These are phyloP conservation scores for Calidris pugnax DNA, from an alignment of 2,113 vertebrate genomes.

Conservation along the genomic window DNA sequence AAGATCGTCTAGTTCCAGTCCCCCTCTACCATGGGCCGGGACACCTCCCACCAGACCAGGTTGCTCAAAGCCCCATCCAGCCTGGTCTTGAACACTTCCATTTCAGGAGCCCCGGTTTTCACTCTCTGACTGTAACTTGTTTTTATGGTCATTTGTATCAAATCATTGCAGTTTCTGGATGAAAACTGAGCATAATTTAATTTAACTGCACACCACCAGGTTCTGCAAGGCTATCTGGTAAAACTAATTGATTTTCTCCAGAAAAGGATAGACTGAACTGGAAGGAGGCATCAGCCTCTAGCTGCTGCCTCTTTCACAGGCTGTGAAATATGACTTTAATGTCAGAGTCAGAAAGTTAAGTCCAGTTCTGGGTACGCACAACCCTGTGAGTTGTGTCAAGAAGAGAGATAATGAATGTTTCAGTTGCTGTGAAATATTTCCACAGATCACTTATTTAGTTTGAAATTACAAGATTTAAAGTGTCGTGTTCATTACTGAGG, in stretches of 20 bases:
- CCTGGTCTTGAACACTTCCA: neutral
- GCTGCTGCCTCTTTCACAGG: neutral
- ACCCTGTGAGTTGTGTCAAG: neutral
- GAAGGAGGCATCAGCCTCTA: neutral
- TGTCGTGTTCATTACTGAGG: neutral
- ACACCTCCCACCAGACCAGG: neutral
- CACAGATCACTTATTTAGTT: neutral
- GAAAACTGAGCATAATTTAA: neutral
- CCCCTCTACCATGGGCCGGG: neutral
- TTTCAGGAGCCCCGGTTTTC: neutral
- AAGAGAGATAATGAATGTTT: neutral
- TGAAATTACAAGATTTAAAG: neutral
- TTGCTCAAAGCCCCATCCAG: neutral
- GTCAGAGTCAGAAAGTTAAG: constrained; percentile 27
- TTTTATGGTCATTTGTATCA: neutral
- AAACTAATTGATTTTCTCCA: neutral
- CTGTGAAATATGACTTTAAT: constrained; percentile 13
- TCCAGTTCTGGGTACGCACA: neutral
- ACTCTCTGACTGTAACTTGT: neutral
- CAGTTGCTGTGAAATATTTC: constrained; percentile 12
- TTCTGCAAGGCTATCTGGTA: neutral
- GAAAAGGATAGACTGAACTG: neutral
- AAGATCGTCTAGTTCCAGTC: neutral
- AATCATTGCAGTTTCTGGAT: neutral
- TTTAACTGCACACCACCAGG: neutral